Conservation (phyloP, 2,888 invertebrate species). For the Cosmia pyralina region DNA sequence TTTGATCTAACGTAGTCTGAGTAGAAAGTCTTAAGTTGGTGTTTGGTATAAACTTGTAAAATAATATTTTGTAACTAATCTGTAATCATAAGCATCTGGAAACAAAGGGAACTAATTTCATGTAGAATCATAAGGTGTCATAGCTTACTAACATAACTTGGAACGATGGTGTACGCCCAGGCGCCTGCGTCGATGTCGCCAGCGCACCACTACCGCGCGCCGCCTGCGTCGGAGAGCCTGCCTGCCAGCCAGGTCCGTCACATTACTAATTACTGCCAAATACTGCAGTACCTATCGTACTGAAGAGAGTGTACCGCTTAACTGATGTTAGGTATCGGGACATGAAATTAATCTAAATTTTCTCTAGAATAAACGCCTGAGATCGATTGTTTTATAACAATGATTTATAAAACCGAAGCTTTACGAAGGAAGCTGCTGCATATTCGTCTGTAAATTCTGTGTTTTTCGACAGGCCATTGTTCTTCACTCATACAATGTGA, state of each 20-base stretch:
- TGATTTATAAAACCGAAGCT: not conserved
- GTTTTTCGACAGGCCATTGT: not conserved
- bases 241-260: constrained; percentile 94
- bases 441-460: not conserved
- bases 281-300: constrained; percentile 7
- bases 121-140: constrained; percentile 10
- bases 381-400: not conserved
- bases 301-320: constrained; percentile 14
- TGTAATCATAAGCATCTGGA: not conserved
- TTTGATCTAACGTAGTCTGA: not conserved
- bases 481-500: not conserved
- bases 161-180: constrained; percentile 82
- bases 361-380: not conserved
- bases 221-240: constrained; percentile 94
- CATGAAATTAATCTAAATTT: not conserved
- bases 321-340: not conserved
- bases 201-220: constrained; percentile 93
- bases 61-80: not conserved
- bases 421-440: not conserved
- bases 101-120: not conserved
- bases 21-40: not conserved
- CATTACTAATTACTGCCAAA: not conserved
- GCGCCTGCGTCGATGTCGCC: constrained; percentile 98
- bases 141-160: constrained; percentile 12
- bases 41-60: not conserved